phyloP scores from a whole-genome alignment of 2,113 vertebrate genomes.

The Melanocharis versteri region DNA sequence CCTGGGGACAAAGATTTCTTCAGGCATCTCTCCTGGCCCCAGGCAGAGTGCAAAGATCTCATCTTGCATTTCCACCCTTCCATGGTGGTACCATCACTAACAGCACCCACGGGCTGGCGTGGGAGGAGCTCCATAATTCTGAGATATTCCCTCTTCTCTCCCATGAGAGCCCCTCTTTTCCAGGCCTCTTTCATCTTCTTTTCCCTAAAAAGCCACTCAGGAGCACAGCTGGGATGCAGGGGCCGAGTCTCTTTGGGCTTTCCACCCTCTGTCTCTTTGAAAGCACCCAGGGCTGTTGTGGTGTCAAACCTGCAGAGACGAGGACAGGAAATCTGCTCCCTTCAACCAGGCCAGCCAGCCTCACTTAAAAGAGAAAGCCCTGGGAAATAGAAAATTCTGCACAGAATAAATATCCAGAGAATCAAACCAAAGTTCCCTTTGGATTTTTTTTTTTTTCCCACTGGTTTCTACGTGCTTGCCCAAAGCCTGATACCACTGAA shows the following conservation, averaged over 20 bases:
- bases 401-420: neutral
- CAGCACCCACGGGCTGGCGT: neutral
- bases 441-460: neutral
- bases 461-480: neutral
- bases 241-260: neutral
- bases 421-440: neutral
- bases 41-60: neutral
- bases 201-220: neutral
- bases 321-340: neutral
- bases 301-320: neutral
- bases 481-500: neutral
- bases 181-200: neutral
- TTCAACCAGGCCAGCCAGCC: neutral
- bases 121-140: neutral
- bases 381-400: neutral
- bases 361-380: neutral
- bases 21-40: neutral
- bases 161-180: accelerated
- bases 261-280: neutral
- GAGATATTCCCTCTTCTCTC: neutral
- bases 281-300: neutral
- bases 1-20: neutral
- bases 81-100: too few relatives aligned
- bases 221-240: neutral
- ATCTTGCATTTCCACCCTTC: neutral